These are phyloP conservation scores for Enteromius afrohamiltoni DNA, from an alignment of 2,797 vertebrate genomes.

Conservation along the genomic window DNA sequence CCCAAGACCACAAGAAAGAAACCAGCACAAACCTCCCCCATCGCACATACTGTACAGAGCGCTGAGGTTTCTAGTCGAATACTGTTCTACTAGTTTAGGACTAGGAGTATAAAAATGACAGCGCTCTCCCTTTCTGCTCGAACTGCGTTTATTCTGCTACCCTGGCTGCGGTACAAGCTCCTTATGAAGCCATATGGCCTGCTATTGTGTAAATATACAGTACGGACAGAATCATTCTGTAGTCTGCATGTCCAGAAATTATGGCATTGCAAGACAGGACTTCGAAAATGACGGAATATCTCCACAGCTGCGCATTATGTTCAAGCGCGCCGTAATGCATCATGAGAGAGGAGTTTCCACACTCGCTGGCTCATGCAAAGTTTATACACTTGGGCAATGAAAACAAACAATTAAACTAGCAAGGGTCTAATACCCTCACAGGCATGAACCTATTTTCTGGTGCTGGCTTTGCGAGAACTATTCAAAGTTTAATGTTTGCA, in stretches of 20 bases:
- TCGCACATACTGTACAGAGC: background rate
- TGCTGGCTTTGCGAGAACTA: conserved; percentile 80
- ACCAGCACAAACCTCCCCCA: conserved; percentile 21
- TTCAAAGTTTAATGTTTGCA: conserved; percentile 79
- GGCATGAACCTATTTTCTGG: conserved; percentile 75
- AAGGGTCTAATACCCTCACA: conserved; percentile 65
- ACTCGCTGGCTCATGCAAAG: conserved; percentile 77
- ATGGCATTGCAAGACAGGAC: conserved; percentile 38
- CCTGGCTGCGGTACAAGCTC: conserved; percentile 41
- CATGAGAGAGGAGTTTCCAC: conserved; percentile 87
- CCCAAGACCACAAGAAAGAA: conserved; percentile 19
- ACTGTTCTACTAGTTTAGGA: background rate
- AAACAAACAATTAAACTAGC: conserved; percentile 86
- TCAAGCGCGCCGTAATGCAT: conserved; percentile 76
- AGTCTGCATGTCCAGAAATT: conserved; percentile 13
- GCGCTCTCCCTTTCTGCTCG: background rate
- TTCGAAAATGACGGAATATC: conserved; percentile 60
- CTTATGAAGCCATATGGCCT: background rate
- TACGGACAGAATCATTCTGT: conserved; percentile 7
- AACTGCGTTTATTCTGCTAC: conserved; percentile 37
- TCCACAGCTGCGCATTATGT: conserved; percentile 74
- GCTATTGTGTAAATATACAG: conserved; percentile 28
- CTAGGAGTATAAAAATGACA: background rate
- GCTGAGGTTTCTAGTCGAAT: background rate
- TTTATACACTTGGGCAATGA: conserved; percentile 89